These are phyloP conservation scores for Octomys mimax DNA, from an alignment of 2,797 vertebrate species.

Conservation along the genomic window DNA sequence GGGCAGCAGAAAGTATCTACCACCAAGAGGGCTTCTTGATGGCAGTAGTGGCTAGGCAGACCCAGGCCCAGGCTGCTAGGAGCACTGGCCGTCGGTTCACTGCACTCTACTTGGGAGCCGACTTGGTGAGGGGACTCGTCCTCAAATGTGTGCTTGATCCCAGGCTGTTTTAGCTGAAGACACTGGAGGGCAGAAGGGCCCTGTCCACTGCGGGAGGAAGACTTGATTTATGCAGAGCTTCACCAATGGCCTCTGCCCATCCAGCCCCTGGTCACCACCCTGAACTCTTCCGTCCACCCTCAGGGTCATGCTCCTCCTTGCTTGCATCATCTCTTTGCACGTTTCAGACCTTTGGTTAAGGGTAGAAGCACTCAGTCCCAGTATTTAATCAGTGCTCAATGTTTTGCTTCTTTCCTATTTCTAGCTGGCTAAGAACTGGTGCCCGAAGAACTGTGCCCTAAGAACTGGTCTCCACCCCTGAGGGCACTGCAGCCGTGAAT, in stretches of 20 bases:
- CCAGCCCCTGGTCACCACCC: neutral
- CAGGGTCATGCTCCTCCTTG: rapidly evolving
- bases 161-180: neutral
- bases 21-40: neutral
- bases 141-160: neutral
- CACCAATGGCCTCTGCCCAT: too few relatives aligned
- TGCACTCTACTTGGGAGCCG: neutral
- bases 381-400: too few relatives aligned
- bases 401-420: neutral
- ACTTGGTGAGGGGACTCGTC: neutral
- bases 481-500: neutral
- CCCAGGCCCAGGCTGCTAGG: neutral
- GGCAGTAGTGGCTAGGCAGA: neutral
- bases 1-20: neutral
- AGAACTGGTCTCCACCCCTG: neutral
- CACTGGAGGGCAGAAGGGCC: neutral
- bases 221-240: too few relatives aligned
- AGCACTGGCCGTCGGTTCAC: neutral
- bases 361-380: neutral
- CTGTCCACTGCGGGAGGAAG: too few relatives aligned
- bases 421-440: neutral
- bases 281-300: neutral
- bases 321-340: rapidly evolving
- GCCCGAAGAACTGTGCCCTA: too few relatives aligned
- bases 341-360: neutral